Conservation (phyloP, 2,797 vertebrate genomes). For the Semaprochilodus insignis region DNA sequence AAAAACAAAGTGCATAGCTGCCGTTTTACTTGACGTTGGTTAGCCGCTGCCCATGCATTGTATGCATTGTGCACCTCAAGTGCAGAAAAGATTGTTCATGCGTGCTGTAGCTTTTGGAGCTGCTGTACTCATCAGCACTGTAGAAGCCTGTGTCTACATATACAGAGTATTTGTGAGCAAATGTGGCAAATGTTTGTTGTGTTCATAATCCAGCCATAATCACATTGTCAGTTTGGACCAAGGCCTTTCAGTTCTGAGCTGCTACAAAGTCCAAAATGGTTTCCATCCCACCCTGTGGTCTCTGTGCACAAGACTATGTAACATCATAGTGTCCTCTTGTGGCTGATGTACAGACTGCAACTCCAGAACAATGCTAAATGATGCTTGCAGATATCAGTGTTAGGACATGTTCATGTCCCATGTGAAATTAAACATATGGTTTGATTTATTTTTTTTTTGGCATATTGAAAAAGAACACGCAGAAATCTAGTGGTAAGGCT, state of each 20-base stretch:
- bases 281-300: constrained; percentile 1
- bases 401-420: constrained; percentile 1
- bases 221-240: not conserved
- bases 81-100: constrained; percentile 24
- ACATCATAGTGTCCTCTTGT: constrained; percentile 41
- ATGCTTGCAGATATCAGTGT: not conserved
- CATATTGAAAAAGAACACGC: not conserved
- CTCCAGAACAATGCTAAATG: not conserved
- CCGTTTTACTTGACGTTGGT: not conserved
- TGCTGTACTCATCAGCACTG: constrained; percentile 29
- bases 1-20: not conserved
- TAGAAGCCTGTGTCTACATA: constrained; percentile 29
- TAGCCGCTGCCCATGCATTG: constrained; percentile 8
- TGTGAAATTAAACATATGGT: not conserved
- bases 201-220: constrained; percentile 20
- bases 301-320: not conserved
- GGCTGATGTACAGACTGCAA: constrained; percentile 39
- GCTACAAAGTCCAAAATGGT: constrained; percentile 34
- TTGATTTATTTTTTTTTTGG: not conserved
- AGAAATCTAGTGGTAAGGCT: not conserved
- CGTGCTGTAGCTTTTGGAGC: constrained; percentile 15
- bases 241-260: constrained; percentile 30
- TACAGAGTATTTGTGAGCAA: constrained; percentile 46
- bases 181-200: constrained; percentile 18
- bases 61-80: constrained; percentile 14